Base-by-base conservation (phyloP, 2,113 vertebrate genomes). In the Chaenogobius annularis region DNA sequence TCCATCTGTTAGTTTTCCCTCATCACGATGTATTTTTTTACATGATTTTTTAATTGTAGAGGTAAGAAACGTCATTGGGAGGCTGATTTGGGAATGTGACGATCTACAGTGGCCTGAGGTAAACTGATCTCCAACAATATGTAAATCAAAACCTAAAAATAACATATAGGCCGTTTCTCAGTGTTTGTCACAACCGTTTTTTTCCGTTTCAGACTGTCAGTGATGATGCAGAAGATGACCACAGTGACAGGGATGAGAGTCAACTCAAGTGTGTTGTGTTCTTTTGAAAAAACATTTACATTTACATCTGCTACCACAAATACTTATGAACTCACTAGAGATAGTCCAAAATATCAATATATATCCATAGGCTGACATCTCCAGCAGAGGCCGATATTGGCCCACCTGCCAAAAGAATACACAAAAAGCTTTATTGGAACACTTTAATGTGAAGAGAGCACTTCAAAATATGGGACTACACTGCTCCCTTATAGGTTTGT, bases 1-100 rank as follows among this genome's bases (percentile, higher is more conserved):
- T 46, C 58, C 56, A 3, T 44, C 74, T 2, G 4, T 43, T 19
- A 5, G 1, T 20, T 19, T 43, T 40, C 10, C 43, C 2, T 37
- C 15, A 20, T 12, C 5, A 11, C 1, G 0, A 10, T 20, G 22
- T 0, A 64, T 15, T 9, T 9, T 0, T 47, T 5, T 1, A 70
- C 19, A n/a, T 81, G 20, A 5, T 73, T 74, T 9, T 85, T 0
- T 55, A 82, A 89, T 5, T 40, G 52, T 54, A 94, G 93, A 92
- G 61, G 83, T 94, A 19, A 92, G 89, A 84, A 76, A 78, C 0
- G 69, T 81, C 22, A 70, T 88, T 47, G 93, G 93, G 46, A 84
- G 88, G 74, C 85, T 93, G 58, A 93, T 94, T 84, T 94, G 93
- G 93, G 93, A 94, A 75, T 17, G 19, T 74, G 89, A 92, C 2